Conservation (phyloP, 2,113 vertebrate genomes). For the Chaetops frenatus region DNA sequence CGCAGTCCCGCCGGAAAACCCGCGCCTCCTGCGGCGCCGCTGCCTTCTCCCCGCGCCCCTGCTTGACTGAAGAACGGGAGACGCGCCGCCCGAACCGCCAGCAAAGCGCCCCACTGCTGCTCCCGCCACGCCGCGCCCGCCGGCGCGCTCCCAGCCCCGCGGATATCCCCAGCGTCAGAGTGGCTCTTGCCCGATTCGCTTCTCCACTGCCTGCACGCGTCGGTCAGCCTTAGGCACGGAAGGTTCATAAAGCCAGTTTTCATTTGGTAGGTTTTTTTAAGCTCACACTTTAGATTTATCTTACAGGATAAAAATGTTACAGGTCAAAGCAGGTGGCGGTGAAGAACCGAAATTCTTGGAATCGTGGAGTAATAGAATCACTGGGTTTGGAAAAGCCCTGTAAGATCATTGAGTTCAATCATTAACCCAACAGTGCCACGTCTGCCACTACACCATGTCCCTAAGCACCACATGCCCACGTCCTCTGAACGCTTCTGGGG, state of each 20-base stretch:
- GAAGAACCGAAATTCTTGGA: background rate
- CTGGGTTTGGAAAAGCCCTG: background rate
- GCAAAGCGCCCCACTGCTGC: background rate
- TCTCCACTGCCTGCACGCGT: fast-evolving
- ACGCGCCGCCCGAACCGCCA: fast-evolving
- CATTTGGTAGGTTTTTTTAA: background rate
- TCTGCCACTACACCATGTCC: background rate
- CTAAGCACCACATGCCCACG: background rate
- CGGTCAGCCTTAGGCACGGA: fast-evolving
- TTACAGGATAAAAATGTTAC: background rate
- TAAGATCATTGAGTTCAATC: background rate
- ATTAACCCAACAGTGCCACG: background rate
- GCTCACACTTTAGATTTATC: background rate
- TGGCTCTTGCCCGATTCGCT: fast-evolving
- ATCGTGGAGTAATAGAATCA: background rate
- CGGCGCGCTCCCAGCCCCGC: background rate
- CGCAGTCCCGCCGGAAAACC: background rate
- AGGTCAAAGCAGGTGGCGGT: fast-evolving
- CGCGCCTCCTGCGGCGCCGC: fast-evolving
- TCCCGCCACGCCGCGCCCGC: background rate
- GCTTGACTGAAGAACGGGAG: background rate
- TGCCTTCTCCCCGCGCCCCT: fast-evolving
- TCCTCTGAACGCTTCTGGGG: background rate
- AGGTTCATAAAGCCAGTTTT: background rate
- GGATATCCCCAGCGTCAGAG: background rate